Percentiles rank a stretch among this genome's conserved stretches.
phyloP scores from a whole-genome alignment of 2,888 invertebrate species.

The Nomada hirtipes region DNA sequence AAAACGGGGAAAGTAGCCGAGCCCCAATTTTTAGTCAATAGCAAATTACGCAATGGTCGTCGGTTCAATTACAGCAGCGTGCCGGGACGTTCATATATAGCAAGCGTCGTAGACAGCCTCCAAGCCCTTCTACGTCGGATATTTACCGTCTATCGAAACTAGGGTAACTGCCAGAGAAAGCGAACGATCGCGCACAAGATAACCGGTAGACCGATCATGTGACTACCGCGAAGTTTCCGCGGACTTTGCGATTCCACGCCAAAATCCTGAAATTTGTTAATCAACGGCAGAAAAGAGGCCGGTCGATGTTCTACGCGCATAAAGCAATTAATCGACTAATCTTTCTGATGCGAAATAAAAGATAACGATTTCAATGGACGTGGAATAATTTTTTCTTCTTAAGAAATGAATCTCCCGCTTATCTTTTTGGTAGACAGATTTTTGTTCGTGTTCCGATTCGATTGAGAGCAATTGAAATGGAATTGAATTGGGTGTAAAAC shows the following conservation, averaged over 20 bases:
- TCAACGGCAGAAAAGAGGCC: conserved; percentile 20
- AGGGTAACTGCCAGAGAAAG: conserved; percentile 69
- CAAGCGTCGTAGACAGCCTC: conserved; percentile 36
- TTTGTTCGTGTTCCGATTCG: no score
- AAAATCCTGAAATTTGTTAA: conserved; percentile 33
- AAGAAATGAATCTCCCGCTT: no score
- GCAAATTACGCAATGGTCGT: conserved; percentile 55
- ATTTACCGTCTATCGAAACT: conserved; percentile 63
- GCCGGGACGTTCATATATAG: conserved; percentile 16
- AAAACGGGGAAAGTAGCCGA: conserved; percentile 49
- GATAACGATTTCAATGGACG: neutral
- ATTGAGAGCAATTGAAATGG: no score
- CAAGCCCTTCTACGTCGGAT: conserved; percentile 58
- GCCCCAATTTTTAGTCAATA: conserved; percentile 48
- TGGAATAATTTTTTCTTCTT: no score
- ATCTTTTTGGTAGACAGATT: no score
- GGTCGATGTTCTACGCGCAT: neutral
- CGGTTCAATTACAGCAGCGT: conserved; percentile 55
- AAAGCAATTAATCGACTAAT: conserved; percentile 14
- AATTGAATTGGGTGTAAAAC: no score
- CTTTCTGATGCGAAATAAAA: neutral
- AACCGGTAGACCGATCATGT: conserved; percentile 56
- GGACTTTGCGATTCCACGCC: conserved; percentile 37
- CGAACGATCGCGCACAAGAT: conserved; percentile 60
- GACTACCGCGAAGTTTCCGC: conserved; percentile 51